Percentiles rank a stretch among this genome's conserved stretches.
These are phyloP conservation scores for Colistium nudipinnis DNA, from an alignment of 2,113 vertebrate species.

Conservation along the genomic window DNA sequence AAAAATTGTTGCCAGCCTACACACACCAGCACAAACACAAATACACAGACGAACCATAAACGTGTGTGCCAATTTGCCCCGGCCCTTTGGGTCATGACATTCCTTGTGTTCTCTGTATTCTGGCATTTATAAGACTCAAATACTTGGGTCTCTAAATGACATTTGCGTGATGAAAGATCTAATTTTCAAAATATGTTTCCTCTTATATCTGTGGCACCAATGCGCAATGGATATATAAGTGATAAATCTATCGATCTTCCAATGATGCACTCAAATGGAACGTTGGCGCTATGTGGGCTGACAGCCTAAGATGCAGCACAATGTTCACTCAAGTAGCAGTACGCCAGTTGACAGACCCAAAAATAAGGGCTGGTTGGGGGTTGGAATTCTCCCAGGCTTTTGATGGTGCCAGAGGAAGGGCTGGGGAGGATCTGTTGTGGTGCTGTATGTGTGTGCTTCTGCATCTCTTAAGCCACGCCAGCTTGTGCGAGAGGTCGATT, in stretches of 20 bases:
- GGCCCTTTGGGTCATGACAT: constrained; percentile 9
- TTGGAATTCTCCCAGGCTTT: constrained; percentile 15
- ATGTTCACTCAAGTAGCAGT: constrained; percentile 38
- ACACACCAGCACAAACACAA: constrained; percentile 18
- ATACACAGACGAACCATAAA: constrained; percentile 7
- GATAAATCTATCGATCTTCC: constrained; percentile 65
- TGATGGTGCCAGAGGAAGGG: constrained; percentile 22
- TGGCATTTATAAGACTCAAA: constrained; percentile 18
- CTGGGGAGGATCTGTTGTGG: constrained; percentile 22
- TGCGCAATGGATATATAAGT: constrained; percentile 45
- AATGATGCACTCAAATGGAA: constrained; percentile 56
- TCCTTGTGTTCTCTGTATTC: constrained; percentile 8
- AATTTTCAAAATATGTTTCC: constrained; percentile 48
- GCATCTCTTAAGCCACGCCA: constrained; percentile 8
- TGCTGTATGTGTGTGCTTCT: constrained; percentile 35
- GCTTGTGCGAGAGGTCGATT: constrained; percentile 19
- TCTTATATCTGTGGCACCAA: constrained; percentile 44
- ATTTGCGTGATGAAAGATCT: constrained; percentile 48
- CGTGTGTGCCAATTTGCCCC: constrained; percentile 1
- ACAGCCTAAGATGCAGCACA: constrained; percentile 40
- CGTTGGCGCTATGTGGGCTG: constrained; percentile 27
- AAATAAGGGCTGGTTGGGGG: constrained; percentile 8
- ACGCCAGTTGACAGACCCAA: constrained; percentile 37
- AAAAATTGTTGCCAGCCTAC: constrained; percentile 16
- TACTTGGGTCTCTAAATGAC: constrained; percentile 30